Base-by-base conservation (phyloP, 2,797 vertebrate genomes). In the Gadopsis marmoratus region DNA sequence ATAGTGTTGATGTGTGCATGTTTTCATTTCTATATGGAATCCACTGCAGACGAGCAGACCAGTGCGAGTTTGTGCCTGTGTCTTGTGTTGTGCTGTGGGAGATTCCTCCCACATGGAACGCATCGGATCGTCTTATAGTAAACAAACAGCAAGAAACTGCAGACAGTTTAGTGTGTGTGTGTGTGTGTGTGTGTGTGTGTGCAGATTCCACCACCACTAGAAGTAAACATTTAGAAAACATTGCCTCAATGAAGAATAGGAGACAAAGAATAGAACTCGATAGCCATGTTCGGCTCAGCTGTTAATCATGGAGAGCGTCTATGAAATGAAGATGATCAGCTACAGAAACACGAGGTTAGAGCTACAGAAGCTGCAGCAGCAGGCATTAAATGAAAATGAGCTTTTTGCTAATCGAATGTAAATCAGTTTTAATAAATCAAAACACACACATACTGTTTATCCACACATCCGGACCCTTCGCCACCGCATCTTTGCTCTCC, bases 121-220 rank as follows among this genome's bases (percentile, higher is more conserved):
- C 60, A 23, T 66, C 26, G 47, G 31, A 58, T 66, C 70, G 23
- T 63, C 78, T 79, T 64, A 65, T 45, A 75, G 67, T 83, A 80
- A 82, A 86, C 80, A 85, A 81, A 71, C 61, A 19, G 69, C 19
- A 14, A 50, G 71, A 67, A 64, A 14, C 31, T 23, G 66, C 35
- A 19, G 65, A 54, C 31, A 56, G 41, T 43, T 84, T 26, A 26
- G 26, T 26, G 26, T 26, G 26, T 26, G 26, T 26, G 26, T 26
- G 26, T 26, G 26, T 26, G 26, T 26, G 26, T 26, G 26, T 26
- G 26, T 26, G 26, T 26, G 26, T 26, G 26, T 26, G 26, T 26
- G 26, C 26, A 26, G 26, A 12, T 35, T 23, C 16, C 13, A 59
- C 5, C 29, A 5, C 19, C 73, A 1, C 23, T 63, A 10, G 10